A percentile compares a stretch with the other conserved stretches of the same genome.
phyloP scores from a whole-genome alignment of 2,113 vertebrate species.

The Pelvicachromis taeniatus region DNA sequence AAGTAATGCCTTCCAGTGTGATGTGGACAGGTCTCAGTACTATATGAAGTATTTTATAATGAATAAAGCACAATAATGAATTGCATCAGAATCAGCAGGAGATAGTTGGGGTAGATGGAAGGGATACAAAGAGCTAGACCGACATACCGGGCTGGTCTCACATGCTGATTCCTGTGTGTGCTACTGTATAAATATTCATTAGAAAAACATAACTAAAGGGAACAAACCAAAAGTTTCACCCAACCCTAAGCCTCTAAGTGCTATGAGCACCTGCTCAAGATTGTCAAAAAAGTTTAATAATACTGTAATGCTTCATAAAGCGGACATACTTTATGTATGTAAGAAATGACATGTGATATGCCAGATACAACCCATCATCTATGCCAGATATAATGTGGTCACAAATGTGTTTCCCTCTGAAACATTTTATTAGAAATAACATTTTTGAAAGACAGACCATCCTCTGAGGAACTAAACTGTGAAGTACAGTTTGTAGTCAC shows the following conservation, averaged over 20 bases:
- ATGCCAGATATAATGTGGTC: background rate
- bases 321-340: background rate
- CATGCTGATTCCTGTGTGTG: background rate
- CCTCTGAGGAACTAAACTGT: background rate
- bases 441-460: background rate
- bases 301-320: background rate
- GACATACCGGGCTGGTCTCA: background rate
- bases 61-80: background rate
- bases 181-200: background rate
- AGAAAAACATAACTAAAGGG: background rate
- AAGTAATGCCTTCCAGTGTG: background rate
- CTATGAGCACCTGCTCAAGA: background rate
- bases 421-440: background rate
- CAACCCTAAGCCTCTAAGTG: background rate
- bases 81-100: background rate
- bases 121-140: background rate
- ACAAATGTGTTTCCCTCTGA: background rate
- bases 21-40: background rate
- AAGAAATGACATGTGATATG: background rate
- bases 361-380: fast-evolving
- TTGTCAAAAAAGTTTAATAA: background rate
- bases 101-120: background rate
- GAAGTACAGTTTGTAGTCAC: background rate
- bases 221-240: background rate
- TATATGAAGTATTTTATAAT: background rate